Base-by-base conservation (phyloP, 2,888 invertebrate genomes). In the Mimas tiliae region DNA sequence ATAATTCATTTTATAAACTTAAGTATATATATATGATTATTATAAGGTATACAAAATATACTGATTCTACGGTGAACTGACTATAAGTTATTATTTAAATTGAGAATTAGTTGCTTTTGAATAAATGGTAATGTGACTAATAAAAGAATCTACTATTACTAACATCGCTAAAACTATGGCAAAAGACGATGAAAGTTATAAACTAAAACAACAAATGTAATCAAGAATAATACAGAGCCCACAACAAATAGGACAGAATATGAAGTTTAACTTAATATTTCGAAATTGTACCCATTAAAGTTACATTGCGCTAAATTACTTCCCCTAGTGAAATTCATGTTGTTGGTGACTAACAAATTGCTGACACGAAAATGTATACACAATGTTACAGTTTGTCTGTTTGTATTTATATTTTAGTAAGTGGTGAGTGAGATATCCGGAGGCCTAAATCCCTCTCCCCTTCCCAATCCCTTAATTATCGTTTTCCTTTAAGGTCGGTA, bases 211-310 rank as follows among this genome's bases (percentile, higher is more conserved):
- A 11, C 19, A 38, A 58, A 53, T 33, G n/a, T 53, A 34, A 53
- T 53, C 53, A 53, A 33, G 53, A 33, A 14, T n/a, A 53, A n/a
- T 53, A 14, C 16, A 52, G 27, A 45, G 1, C 11, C 38, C 38
- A 19, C 38, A 42, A 58, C 42, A 42, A 58, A 16, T 11, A 38
- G 42, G 58, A 42, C 58, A 38, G 42, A 58, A 58, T 58, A 58
- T 42, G 58, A 58, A 58, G 58, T 58, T 58, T 19, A 58, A 53
- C 33, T 53, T 53, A 53, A 53, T 42, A 42, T 16, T 55, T 16
- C 55, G 38, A 55, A 55, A 55, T 55, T 38, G 58, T 42, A 8
- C 38, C 19, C 42, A 58, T 58, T 58, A 42, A 58, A 58, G 58
- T 58, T 58, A 58, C 42, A 58, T 42, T 14, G 58, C 19, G 38